phyloP scores from a whole-genome alignment of 2,113 vertebrate genomes.

The Globicephala melas region DNA sequence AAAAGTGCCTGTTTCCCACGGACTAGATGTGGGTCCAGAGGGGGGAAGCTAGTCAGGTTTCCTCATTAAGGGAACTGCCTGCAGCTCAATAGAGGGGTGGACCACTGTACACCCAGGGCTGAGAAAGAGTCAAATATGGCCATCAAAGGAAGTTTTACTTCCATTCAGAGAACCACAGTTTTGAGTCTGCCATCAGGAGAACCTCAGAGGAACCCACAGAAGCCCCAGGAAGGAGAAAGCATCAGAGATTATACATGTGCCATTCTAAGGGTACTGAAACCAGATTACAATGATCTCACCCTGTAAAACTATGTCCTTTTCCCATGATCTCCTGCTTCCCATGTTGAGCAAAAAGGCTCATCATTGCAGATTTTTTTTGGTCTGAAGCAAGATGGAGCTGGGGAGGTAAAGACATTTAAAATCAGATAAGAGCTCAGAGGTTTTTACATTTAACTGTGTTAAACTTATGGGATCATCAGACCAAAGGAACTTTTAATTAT shows the following conservation, averaged over 20 bases:
- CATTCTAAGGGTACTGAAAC: background rate
- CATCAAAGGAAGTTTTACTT: background rate
- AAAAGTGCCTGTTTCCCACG: background rate
- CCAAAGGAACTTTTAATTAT: background rate
- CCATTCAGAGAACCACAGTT: background rate
- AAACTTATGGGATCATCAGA: background rate
- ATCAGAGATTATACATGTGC: background rate
- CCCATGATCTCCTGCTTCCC: background rate
- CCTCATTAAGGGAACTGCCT: background rate
- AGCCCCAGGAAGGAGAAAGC: background rate
- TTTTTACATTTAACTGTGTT: background rate
- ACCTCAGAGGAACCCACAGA: background rate
- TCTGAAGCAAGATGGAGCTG: background rate
- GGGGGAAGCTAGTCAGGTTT: background rate
- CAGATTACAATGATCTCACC: background rate
- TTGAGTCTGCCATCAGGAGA: background rate
- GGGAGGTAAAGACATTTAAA: background rate
- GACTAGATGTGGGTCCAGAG: background rate
- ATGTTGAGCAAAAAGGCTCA: background rate
- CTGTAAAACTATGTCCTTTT: background rate
- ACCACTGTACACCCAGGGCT: background rate
- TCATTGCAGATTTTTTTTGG: background rate
- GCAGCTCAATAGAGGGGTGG: background rate
- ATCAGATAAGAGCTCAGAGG: background rate
- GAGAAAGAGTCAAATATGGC: background rate